Conservation (phyloP, 2,797 vertebrate genomes). For the Babyrousa celebensis region DNA sequence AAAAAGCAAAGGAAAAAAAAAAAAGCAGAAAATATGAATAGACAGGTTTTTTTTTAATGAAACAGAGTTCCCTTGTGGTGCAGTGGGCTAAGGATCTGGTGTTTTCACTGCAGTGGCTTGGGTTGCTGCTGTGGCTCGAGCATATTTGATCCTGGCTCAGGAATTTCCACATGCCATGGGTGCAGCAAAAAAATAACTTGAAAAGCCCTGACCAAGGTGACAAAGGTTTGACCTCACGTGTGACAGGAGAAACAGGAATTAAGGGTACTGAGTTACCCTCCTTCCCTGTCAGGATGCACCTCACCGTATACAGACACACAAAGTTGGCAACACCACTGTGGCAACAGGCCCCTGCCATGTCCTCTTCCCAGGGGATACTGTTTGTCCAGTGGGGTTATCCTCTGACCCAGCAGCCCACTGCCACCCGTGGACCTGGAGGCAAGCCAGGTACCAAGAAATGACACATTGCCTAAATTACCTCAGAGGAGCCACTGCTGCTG, state of each 20-base stretch:
- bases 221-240: background rate
- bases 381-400: background rate
- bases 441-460: fast-evolving
- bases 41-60: too few species aligned
- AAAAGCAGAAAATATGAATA: too few species aligned
- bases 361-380: too few species aligned
- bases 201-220: background rate
- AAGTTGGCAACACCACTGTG: fast-evolving
- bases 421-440: background rate
- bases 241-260: background rate
- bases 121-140: too few species aligned
- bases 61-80: too few species aligned
- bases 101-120: too few species aligned
- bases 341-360: background rate
- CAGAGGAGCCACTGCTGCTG: background rate
- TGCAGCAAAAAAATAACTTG: background rate
- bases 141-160: too few species aligned
- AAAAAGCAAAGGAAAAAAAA: too few species aligned
- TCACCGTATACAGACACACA: too few species aligned
- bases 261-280: background rate
- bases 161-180: too few species aligned
- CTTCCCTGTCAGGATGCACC: background rate
- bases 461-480: background rate
- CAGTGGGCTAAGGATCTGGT: too few species aligned
- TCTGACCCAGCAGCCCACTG: background rate